Base-by-base conservation (phyloP, 2,888 invertebrate genomes). In the Metalampra italica region DNA sequence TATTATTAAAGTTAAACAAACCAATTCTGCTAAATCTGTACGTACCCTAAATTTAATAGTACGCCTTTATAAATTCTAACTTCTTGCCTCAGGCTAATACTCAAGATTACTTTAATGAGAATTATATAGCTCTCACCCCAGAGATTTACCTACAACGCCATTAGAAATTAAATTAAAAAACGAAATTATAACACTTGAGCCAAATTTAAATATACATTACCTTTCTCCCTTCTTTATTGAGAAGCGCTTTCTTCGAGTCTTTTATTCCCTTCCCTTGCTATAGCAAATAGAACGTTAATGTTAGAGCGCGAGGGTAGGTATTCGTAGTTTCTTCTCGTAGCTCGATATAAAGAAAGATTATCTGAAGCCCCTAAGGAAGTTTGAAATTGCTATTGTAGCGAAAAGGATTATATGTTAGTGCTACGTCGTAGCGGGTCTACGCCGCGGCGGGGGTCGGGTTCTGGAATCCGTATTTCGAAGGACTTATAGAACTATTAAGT, bases 331-430 rank as follows among this genome's bases (percentile, higher is more conserved):
- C 75, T 75, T 71, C 76, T 78, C 78, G 74, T 78, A 81, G 79
- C 79, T 78, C 82, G 83, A 85, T 89, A 90, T 89, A 89, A 90
- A 90, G 90, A 90, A 90, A 90, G 90, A 90, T 90, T 90, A 90
- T 89, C 86, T 85, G 76, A 84, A 87, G 89, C 86, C 90, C 90
- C 90, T 86, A 88, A 90, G 90, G 89, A 90, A 90, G 89, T 90
- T 90, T 86, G 89, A 87, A 90, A 90, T 90, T 90, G 90, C 90
- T 89, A 87, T 90, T 90, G 89, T 90, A 90, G 88, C 89, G 85
- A 90, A 90, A 89, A 89, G 90, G 90, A 90, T 90, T 90, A 90
- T 90, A 90, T 81, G 90, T 85, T 87, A 84, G 83, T 85, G 82
- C 86, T 86, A 85, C 89, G 85, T 63, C 82, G 88, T 87, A 87